Evolutionary conservation across 2,888 invertebrate genomes (phyloP).

Genomic region (Antitype chi): DNA sequence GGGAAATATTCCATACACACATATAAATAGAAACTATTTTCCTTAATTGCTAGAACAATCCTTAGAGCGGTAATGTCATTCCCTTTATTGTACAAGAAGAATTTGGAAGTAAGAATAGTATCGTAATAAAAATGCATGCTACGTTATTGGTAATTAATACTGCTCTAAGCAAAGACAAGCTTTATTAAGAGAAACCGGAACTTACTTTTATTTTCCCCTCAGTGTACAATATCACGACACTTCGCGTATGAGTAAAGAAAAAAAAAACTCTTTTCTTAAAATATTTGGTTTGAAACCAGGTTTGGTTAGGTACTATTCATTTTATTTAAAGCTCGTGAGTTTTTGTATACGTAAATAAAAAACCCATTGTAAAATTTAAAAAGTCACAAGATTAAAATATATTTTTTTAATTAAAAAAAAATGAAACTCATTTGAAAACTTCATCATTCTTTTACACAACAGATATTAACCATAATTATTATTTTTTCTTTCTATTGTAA

Average conservation of each 20-base stretch:
- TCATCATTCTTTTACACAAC: conserved; percentile 16
- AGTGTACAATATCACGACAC: conserved; percentile 89
- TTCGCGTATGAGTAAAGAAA: conserved; percentile 35
- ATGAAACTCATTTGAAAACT: neutral
- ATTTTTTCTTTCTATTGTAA: too few species aligned
- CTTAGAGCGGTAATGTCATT: conserved; percentile 88
- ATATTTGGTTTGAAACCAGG: neutral
- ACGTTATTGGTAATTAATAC: conserved; percentile 76
- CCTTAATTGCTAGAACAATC: conserved; percentile 57
- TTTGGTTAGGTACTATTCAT: too few species aligned
- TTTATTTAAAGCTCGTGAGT: conserved; percentile 12
- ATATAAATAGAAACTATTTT: conserved; percentile 42
- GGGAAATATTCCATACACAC: conserved; percentile 80
- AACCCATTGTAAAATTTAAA: neutral
- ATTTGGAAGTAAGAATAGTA: conserved; percentile 69
- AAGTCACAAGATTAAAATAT: conserved; percentile 5
- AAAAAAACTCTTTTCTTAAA: neutral
- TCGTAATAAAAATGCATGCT: conserved; percentile 82
- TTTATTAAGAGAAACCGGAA: conserved; percentile 78
- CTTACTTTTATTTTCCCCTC: conserved; percentile 89
- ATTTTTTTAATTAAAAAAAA: neutral
- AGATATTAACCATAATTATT: neutral
- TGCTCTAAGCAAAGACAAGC: conserved; percentile 87
- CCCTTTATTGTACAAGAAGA: conserved; percentile 88
- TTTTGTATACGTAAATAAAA: neutral